These are phyloP conservation scores for Pogona vitticeps DNA, from an alignment of 2,113 vertebrate species.

Conservation along the genomic window DNA sequence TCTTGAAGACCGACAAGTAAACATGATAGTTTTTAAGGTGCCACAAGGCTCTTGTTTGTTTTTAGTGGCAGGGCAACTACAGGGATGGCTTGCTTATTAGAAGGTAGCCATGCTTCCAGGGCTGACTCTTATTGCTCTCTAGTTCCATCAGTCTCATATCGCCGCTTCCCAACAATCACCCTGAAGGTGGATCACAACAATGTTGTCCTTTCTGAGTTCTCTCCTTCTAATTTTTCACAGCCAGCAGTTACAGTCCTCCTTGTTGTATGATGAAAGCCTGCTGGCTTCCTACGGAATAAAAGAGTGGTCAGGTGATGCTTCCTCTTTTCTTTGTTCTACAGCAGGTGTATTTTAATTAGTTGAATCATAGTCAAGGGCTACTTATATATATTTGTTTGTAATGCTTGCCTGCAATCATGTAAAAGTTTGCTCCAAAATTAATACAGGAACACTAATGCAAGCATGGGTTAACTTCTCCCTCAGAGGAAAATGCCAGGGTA, in stretches of 20 bases:
- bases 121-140: neutral
- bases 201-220: neutral
- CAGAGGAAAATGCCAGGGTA: neutral
- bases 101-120: neutral
- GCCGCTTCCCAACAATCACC: neutral
- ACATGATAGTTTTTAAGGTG: too few species aligned
- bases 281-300: neutral
- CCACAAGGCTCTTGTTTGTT: neutral
- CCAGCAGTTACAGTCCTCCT: neutral
- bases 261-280: neutral
- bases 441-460: neutral
- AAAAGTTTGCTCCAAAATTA: neutral
- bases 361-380: neutral
- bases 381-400: neutral
- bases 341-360: neutral
- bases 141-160: neutral
- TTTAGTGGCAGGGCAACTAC: neutral
- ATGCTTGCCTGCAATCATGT: neutral
- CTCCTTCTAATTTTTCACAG: neutral
- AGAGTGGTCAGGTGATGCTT: neutral
- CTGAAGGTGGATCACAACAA: neutral
- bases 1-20: too few species aligned
- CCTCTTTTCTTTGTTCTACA: neutral
- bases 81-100: neutral
- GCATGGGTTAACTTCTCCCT: neutral